phyloP scores from a whole-genome alignment of 2,113 vertebrate species.

The Vulpes ferrilata region DNA sequence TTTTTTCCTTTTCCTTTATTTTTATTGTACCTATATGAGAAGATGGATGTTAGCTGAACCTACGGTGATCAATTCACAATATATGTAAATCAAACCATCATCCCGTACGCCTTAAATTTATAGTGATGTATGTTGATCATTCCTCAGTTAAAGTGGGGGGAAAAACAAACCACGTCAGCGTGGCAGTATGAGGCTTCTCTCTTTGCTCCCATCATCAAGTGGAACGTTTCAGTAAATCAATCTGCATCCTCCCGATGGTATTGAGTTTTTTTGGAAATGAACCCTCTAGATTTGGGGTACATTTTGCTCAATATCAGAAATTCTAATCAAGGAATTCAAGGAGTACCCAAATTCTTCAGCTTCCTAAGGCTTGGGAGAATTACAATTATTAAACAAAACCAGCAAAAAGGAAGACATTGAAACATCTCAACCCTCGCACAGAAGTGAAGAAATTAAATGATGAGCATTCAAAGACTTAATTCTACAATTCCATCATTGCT shows the following conservation, averaged over 20 bases:
- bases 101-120: background rate
- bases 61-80: background rate
- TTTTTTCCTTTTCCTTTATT: background rate
- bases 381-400: background rate
- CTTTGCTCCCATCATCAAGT: background rate
- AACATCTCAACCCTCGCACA: background rate
- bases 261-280: background rate
- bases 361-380: constrained; percentile 9
- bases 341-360: background rate
- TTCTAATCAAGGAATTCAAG: constrained; percentile 4
- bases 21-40: background rate
- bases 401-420: background rate
- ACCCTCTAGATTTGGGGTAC: background rate
- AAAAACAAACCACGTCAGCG: background rate
- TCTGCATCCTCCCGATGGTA: background rate
- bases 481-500: background rate
- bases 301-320: background rate
- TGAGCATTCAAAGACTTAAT: background rate
- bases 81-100: background rate
- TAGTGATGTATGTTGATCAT: background rate
- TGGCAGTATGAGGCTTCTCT: background rate
- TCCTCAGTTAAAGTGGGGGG: background rate
- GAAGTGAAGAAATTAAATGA: background rate
- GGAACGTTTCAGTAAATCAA: background rate
- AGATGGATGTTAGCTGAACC: background rate